Evolutionary conservation across 2,113 vertebrate species (phyloP).

Genomic region (Gyps fulvus): DNA sequence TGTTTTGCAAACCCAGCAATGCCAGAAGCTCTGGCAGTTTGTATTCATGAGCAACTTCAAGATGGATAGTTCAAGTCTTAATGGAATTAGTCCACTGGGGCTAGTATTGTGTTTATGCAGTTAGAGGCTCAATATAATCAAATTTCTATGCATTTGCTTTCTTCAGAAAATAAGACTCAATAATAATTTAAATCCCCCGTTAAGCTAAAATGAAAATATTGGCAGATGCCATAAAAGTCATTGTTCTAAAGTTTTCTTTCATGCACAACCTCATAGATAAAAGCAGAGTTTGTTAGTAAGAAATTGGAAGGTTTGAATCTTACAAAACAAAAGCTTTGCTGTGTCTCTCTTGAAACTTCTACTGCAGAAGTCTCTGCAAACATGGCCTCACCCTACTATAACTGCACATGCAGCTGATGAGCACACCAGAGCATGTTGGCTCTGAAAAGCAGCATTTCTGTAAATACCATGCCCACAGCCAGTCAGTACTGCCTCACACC

Average conservation of each 20-base stretch:
- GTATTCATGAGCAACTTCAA: conserved; percentile 49
- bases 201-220: conserved; percentile 49
- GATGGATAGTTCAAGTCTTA: conserved; percentile 54
- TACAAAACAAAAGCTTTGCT: neutral
- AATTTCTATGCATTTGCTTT: conserved; percentile 45
- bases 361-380: neutral
- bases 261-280: neutral
- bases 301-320: neutral
- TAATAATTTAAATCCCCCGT: conserved; percentile 46
- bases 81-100: conserved; percentile 66
- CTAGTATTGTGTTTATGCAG: conserved; percentile 41
- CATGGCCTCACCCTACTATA: neutral
- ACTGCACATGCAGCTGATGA: rapidly evolving
- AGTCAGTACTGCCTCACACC: neutral
- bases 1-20: neutral
- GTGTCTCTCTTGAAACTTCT: neutral
- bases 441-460: neutral
- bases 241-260: neutral
- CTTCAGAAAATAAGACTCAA: conserved; percentile 46
- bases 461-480: rapidly evolving
- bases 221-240: conserved; percentile 29
- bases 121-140: conserved; percentile 62
- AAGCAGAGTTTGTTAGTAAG: neutral
- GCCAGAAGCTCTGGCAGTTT: conserved; percentile 6
- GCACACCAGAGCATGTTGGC: rapidly evolving